These are phyloP conservation scores for Mystacides longicornis DNA, from an alignment of 2,888 invertebrate genomes.

Conservation along the genomic window DNA sequence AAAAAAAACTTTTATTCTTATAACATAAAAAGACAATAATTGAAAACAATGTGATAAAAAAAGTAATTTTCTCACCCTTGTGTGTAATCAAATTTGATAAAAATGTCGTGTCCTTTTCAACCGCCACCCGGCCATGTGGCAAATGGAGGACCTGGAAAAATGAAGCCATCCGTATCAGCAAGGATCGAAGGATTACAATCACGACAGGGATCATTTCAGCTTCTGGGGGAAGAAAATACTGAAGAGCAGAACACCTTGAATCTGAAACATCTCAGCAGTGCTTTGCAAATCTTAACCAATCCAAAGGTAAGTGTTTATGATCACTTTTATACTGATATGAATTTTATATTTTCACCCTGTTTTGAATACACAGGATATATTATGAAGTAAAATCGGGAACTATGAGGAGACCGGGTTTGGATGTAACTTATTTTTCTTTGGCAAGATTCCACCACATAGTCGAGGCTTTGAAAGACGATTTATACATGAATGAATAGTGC, in stretches of 20 bases:
- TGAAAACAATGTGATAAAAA: no score
- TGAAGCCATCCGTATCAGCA: slow-evolving; percentile 33
- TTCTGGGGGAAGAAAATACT: slow-evolving; percentile 55
- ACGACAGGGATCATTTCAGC: slow-evolving; percentile 59
- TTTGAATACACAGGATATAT: no score
- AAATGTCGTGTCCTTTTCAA: slow-evolving; percentile 52
- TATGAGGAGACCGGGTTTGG: no score
- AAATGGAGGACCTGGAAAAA: slow-evolving; percentile 34
- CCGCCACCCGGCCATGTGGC: slow-evolving; percentile 43
- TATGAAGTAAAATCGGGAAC: no score
- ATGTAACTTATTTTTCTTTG: no score
- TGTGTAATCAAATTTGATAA: no score
- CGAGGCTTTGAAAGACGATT: no score
- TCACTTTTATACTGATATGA: neutral
- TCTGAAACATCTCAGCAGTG: slow-evolving; percentile 72
- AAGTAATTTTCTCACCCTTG: no score
- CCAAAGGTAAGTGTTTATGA: slow-evolving; percentile 62
- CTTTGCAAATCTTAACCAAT: slow-evolving; percentile 71
- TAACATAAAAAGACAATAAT: no score
- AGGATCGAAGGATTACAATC: slow-evolving; percentile 45
- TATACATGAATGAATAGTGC: no score
- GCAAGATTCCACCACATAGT: no score
- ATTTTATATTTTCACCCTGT: neutral
- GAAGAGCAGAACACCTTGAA: slow-evolving; percentile 60
- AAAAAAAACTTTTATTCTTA: no score